Percentiles rank a stretch among this genome's conserved stretches.
These are phyloP conservation scores for Muscicapa comitata DNA, from an alignment of 2,797 vertebrate species.

Conservation along the genomic window DNA sequence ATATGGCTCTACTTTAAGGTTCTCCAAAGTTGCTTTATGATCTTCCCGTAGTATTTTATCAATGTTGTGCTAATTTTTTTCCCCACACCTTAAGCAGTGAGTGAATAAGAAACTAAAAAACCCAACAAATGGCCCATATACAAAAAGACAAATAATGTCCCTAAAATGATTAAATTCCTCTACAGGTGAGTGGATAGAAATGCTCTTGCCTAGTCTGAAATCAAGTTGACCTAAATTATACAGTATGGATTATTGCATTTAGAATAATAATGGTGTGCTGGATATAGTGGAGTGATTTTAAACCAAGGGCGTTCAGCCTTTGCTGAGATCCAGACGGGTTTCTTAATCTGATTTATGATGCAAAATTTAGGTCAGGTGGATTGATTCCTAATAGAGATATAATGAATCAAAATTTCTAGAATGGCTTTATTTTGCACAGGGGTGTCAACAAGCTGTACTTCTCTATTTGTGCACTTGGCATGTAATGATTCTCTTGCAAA, in stretches of 20 bases:
- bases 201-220: not conserved
- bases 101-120: not conserved
- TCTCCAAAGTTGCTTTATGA: not conserved
- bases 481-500: slow-evolving; percentile 75
- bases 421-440: slow-evolving; percentile 65
- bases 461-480: slow-evolving; percentile 74
- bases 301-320: slow-evolving; percentile 21
- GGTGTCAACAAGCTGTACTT: slow-evolving; percentile 77
- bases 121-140: not conserved
- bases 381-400: slow-evolving; percentile 74
- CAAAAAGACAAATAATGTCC: not conserved
- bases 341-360: slow-evolving; percentile 70
- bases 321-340: not conserved
- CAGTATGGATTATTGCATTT: slow-evolving; percentile 47
- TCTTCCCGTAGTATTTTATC: not conserved
- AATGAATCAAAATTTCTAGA: slow-evolving; percentile 77
- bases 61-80: not conserved
- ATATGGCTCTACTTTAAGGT: not conserved
- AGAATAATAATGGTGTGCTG: slow-evolving; percentile 38
- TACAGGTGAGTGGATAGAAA: not conserved
- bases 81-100: not conserved
- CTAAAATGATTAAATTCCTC: not conserved
- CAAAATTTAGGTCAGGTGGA: slow-evolving; percentile 65
- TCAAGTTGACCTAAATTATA: slow-evolving; percentile 25
- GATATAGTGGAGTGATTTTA: slow-evolving; percentile 28